Evolutionary conservation across 2,888 invertebrate species (phyloP).

Genomic region (Amblyteles armatorius): DNA sequence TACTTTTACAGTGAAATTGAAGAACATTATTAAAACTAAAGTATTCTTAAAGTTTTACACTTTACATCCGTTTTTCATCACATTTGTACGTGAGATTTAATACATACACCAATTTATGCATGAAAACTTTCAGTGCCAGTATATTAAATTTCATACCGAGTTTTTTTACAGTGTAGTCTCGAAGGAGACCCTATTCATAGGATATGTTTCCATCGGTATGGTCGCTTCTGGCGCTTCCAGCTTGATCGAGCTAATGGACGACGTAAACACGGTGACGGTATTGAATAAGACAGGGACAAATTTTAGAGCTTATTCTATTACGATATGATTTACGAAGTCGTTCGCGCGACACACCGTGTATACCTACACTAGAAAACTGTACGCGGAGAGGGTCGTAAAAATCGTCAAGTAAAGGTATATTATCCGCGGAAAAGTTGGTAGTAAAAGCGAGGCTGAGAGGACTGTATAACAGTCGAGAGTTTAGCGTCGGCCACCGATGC

Average conservation of each 20-base stretch:
- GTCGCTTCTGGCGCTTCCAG: background rate
- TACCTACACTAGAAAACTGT: background rate
- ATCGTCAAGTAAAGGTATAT: conserved; percentile 17
- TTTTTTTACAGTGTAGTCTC: background rate
- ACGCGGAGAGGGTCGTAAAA: conserved; percentile 22
- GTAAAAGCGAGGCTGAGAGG: conserved; percentile 30
- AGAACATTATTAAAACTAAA: background rate
- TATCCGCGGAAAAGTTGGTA: conserved; percentile 40
- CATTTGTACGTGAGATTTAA: no score
- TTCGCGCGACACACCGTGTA: background rate
- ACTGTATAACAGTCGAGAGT: conserved; percentile 8
- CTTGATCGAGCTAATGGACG: background rate
- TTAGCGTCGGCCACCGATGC: conserved; percentile 10
- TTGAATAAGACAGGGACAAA: conserved; percentile 40
- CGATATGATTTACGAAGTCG: conserved; percentile 45
- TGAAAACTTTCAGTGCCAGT: background rate
- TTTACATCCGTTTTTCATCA: no score
- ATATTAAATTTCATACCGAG: background rate
- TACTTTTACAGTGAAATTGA: background rate
- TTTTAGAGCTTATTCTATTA: conserved; percentile 23
- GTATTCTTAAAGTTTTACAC: no score
- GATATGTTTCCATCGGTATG: background rate
- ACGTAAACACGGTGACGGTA: conserved; percentile 18
- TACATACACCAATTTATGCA: background rate
- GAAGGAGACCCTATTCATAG: background rate